A percentile compares a stretch with the other conserved stretches of the same genome.
Conservation (phyloP, 2,888 invertebrate genomes). For the Drosophila bunnanda region DNA sequence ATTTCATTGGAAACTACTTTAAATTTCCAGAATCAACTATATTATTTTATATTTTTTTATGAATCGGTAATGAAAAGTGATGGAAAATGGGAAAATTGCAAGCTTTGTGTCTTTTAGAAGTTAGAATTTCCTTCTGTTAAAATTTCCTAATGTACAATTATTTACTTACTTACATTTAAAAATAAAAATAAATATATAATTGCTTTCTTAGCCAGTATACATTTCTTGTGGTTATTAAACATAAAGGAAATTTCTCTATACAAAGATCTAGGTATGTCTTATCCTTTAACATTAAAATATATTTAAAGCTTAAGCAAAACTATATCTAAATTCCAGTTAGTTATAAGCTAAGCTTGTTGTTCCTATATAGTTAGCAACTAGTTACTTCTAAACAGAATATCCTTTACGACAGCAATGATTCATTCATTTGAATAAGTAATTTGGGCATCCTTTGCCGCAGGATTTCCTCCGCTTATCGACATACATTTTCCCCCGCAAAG, state of each 20-base stretch:
- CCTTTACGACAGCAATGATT: background rate
- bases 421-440: conserved; percentile 15
- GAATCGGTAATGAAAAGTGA: background rate
- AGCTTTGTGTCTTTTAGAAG: background rate
- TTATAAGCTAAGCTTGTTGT: no score
- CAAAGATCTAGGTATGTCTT: no score
- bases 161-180: no score
- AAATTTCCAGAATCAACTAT: background rate
- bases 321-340: background rate
- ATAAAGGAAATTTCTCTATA: no score
- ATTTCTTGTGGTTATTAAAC: no score
- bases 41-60: background rate
- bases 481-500: conserved; percentile 34
- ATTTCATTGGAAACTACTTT: background rate
- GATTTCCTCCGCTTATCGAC: conserved; percentile 1
- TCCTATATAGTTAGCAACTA: background rate
- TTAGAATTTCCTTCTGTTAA: no score
- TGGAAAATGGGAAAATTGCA: background rate
- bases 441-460: background rate
- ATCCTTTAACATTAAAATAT: background rate
- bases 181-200: no score
- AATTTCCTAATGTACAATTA: no score
- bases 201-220: no score
- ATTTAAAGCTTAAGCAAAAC: background rate
- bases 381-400: background rate